Base-by-base conservation (phyloP, 2,797 vertebrate genomes). In the Brachyalestes nurse region DNA sequence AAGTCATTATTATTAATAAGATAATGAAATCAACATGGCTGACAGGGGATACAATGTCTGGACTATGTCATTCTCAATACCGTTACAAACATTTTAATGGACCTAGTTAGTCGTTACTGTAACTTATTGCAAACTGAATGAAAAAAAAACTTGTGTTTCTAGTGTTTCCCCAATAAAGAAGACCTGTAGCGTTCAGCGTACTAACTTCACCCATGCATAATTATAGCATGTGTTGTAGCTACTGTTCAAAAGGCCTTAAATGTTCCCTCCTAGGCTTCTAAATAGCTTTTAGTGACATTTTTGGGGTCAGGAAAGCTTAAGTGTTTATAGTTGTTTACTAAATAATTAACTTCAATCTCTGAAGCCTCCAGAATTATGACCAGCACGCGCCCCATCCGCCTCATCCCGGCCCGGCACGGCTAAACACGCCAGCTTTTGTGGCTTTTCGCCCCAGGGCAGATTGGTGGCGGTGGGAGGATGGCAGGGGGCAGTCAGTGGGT, bases 401-500 rank as follows among this genome's bases (percentile, higher is more conserved):
- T 38, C 51, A 8, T 25, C 51, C 25, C 5, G 53, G 71, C 34
- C 51, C 34, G 28, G 28, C 28, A 28, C 28, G 28, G 25, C 28
- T 25, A n/a, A 40, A 72, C 16, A 17, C 49, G 34, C 19, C 71
- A 21, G 71, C 28, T 38, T 25, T 51, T 25, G 57, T 66, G 47
- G 21, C 60, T 53, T 75, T 76, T 71, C 5, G 49, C 25, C 79
- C 66, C 25, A 55, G 67, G 73, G 45, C 64, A 51, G 71, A 34
- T 21, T 8, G 55, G 60, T 19, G 45, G 60, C 49, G 69, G 67
- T 58, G 38, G 70, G 62, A 45, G 53, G 51, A 38, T 75, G 71
- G 53, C 65, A 58, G 75, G 83, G 80, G 40, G n/a, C 83, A 67
- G 49, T 65, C 66, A 42, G 66, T 5, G 23, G 51, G 69, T 5